Evolutionary conservation across 2,888 invertebrate species (phyloP).

Genomic region (Desoria tigrina): DNA sequence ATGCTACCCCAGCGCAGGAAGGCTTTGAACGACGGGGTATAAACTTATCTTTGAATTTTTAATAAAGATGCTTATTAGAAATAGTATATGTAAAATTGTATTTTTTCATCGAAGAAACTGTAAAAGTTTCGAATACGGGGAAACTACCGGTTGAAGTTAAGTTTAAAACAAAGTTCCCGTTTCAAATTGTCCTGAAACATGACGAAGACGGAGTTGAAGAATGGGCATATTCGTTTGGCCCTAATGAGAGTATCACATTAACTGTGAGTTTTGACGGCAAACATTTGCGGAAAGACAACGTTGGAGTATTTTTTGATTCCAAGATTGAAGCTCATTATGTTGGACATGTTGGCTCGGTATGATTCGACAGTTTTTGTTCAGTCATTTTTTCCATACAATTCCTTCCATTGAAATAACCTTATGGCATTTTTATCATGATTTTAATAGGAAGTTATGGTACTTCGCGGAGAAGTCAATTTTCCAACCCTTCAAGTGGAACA

Average conservation of each 20-base stretch:
- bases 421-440: too few relatives aligned
- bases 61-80: background rate
- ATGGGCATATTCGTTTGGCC: slow-evolving; percentile 22
- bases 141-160: slow-evolving; percentile 26
- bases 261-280: slow-evolving; percentile 39
- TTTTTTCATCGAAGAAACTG: slow-evolving; percentile 19
- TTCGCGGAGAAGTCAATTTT: slow-evolving; percentile 39
- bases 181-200: slow-evolving; percentile 25
- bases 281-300: slow-evolving; percentile 39
- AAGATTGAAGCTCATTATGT: slow-evolving; percentile 23
- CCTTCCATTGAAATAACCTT: too few relatives aligned
- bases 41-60: background rate
- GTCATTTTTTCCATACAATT: too few relatives aligned
- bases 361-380: background rate
- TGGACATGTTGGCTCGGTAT: slow-evolving; percentile 22
- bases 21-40: slow-evolving; percentile 31
- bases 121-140: slow-evolving; percentile 38
- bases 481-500: slow-evolving; percentile 28
- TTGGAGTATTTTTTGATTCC: slow-evolving; percentile 28
- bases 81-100: background rate
- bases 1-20: slow-evolving; percentile 36
- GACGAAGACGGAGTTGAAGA: slow-evolving; percentile 22
- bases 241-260: slow-evolving; percentile 19
- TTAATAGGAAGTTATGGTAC: slow-evolving; percentile 23
- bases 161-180: slow-evolving; percentile 38